Evolutionary conservation across 2,888 invertebrate species (phyloP), one percentile per base, ranked within the genome.

Genomic region (Coecobrya sp.): DNA sequence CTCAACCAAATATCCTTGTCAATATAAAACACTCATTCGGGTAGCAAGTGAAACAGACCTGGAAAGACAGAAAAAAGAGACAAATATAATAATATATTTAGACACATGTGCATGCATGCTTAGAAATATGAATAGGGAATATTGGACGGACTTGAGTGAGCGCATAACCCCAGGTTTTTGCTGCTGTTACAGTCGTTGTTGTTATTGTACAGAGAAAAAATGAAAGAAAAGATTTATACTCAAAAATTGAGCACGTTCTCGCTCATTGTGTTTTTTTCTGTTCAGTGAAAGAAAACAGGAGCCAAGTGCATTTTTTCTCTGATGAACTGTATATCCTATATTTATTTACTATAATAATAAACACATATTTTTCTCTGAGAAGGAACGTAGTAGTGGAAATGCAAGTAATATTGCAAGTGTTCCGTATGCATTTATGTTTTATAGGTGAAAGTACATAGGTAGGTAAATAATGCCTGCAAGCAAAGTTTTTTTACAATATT

Each of bases 21-120:
- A 87, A 87, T 87, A 65, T 76, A 79, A 73, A 87, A 62, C 87
- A 87, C 87, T 87, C 87, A 49, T 87, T 76, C 62, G 55, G 55
- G 36, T 55, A 55, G n/a, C 70, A 86, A 73, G 59, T 73, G 86
- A 55, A 68, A 59, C 19, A 76, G 73, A 55, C 55, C 73, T 76
- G 45, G 73, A 76, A 76, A 76, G 22, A 76, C 22, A 76, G 25
- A 76, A 76, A 76, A 30, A 49, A 76, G 16, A 68, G 30, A 68
- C 22, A 68, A 27, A 76, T 76, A 45, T 73, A 70, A 42, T 42
- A 70, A 65, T 36, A 42, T 65, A 70, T 70, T 70, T 42, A 8
- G 36, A 11, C 13, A 22, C 7, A 76, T 13, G 10, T 25, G 7
- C 62, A 62, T 11, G 19, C 8, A 62, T 36, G 36, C 36, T 7